Percentiles rank a stretch among this genome's conserved stretches.
Conservation (phyloP, 2,113 vertebrate species). For the Formicarius rufipectus region DNA sequence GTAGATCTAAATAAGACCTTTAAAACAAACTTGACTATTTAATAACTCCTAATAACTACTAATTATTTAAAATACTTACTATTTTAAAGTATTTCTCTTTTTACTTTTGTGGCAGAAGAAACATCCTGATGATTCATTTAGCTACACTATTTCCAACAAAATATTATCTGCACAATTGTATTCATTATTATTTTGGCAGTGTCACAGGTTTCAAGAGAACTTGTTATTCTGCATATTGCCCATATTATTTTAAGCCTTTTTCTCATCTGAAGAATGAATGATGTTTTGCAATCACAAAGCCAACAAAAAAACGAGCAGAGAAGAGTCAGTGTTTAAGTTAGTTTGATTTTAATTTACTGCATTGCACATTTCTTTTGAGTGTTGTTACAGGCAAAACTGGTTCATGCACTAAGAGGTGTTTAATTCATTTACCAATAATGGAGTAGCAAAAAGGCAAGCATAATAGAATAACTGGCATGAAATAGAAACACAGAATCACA, state of each 20-base stretch:
- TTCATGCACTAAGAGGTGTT: background rate
- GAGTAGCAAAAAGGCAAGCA: background rate
- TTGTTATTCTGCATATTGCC: background rate
- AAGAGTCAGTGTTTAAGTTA: background rate
- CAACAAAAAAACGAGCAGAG: background rate
- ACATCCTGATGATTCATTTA: conserved; percentile 23
- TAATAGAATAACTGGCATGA: background rate
- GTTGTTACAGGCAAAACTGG: background rate
- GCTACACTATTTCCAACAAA: conserved; percentile 28
- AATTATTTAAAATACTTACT: conserved; percentile 8
- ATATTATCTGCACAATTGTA: background rate
- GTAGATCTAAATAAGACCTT: background rate
- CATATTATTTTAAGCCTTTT: background rate
- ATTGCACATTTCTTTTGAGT: background rate
- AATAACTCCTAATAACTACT: background rate
- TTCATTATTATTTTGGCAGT: conserved; percentile 19
- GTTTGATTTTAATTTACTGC: background rate
- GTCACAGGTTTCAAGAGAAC: background rate
- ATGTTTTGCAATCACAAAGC: background rate
- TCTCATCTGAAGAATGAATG: background rate
- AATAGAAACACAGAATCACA: background rate
- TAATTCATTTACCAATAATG: background rate
- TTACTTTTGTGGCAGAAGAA: background rate
- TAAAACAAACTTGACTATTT: background rate
- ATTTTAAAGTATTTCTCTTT: conserved; percentile 47